Conservation (phyloP, 2,888 invertebrate genomes). For the Mimumesa dahlbomi region DNA sequence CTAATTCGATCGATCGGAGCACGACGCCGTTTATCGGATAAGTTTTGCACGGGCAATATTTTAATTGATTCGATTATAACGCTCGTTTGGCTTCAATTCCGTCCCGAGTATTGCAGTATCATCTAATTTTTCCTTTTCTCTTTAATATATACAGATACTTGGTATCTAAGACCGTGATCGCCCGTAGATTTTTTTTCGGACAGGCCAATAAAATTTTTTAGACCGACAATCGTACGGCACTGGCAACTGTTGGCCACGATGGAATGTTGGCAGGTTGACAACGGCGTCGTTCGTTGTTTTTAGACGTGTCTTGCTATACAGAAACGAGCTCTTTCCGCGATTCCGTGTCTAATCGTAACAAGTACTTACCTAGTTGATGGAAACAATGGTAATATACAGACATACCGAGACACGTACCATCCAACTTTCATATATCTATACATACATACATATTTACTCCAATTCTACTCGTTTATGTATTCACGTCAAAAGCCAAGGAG, state of each 20-base stretch:
- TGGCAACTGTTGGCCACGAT: conserved; percentile 50
- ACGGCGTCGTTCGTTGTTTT: conserved; percentile 71
- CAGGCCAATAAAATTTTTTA: conserved; percentile 37
- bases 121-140: not conserved
- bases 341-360: conserved; percentile 29
- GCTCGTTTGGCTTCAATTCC: conserved; percentile 67
- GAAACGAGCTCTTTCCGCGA: conserved; percentile 35
- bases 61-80: conserved; percentile 75
- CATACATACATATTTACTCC: too few relatives aligned
- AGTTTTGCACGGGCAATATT: conserved; percentile 66
- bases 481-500: too few relatives aligned
- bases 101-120: conserved; percentile 40
- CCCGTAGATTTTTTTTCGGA: not conserved
- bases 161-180: not conserved
- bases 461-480: too few relatives aligned
- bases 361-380: conserved; percentile 4
- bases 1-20: conserved; percentile 73
- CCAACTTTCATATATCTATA: too few relatives aligned
- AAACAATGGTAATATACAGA: conserved; percentile 30
- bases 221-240: conserved; percentile 50
- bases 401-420: too few relatives aligned
- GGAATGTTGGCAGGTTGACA: conserved; percentile 75
- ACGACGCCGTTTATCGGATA: conserved; percentile 74
- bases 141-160: not conserved
- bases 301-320: conserved; percentile 56